These are phyloP conservation scores for Dicerorhinus sumatrensis DNA, from an alignment of 2,113 vertebrate species.

Conservation along the genomic window DNA sequence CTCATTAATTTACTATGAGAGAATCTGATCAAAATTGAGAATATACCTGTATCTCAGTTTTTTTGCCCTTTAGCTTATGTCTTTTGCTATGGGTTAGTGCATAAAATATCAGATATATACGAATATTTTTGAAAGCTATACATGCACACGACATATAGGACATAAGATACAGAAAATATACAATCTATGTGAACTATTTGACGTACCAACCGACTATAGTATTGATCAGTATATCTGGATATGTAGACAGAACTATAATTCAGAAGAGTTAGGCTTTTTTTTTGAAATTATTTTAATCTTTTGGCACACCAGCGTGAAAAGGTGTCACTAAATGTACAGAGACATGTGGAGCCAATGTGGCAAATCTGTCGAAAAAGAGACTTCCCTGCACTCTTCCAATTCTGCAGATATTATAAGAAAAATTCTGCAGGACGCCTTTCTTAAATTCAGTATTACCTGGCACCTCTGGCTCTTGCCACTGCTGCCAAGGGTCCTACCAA, in stretches of 20 bases:
- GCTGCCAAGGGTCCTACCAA: conserved; percentile 77
- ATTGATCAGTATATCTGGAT: neutral
- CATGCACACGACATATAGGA: neutral
- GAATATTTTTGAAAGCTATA: neutral
- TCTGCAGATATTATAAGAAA: conserved; percentile 81
- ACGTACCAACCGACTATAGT: neutral
- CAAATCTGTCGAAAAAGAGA: conserved; percentile 81
- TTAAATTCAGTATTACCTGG: conserved; percentile 81
- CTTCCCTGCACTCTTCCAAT: conserved; percentile 78
- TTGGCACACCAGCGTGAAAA: conserved; percentile 77
- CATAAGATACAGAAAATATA: neutral
- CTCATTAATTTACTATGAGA: neutral
- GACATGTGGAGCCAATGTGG: conserved; percentile 67
- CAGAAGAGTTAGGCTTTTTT: neutral
- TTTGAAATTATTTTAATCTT: neutral
- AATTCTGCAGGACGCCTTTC: conserved; percentile 70
- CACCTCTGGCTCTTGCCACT: conserved; percentile 71
- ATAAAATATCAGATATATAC: neutral
- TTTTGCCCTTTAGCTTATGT: neutral
- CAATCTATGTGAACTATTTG: neutral
- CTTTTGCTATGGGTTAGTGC: neutral
- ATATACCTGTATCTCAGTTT: neutral
- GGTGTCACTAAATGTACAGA: conserved; percentile 79
- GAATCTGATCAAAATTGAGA: neutral
- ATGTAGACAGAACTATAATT: neutral